phyloP scores from a whole-genome alignment of 2,888 invertebrate genomes.

The Fragum sueziense region DNA sequence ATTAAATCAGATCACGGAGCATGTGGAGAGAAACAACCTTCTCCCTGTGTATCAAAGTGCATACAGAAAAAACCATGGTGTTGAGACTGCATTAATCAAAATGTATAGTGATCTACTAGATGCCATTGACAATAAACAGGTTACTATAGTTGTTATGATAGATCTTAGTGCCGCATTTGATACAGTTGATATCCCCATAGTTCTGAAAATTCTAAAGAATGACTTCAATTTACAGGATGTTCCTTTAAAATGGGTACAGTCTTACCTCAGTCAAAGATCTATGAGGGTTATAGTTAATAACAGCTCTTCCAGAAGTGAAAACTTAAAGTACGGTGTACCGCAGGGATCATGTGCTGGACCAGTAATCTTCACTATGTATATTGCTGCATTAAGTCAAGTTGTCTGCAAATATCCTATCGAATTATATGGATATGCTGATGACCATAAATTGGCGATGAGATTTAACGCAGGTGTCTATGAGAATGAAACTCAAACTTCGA shows the following conservation, averaged over 20 bases:
- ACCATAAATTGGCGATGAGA: constrained; percentile 38
- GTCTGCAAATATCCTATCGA: constrained; percentile 23
- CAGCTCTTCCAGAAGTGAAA: constrained; percentile 21
- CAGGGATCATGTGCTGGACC: constrained; percentile 40
- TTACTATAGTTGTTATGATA: constrained; percentile 43
- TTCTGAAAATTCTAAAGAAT: background rate
- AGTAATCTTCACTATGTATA: constrained; percentile 41
- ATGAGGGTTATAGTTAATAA: constrained; percentile 27
- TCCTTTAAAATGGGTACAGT: background rate
- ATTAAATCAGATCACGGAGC: constrained; percentile 30
- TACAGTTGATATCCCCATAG: constrained; percentile 33
- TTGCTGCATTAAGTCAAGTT: constrained; percentile 41
- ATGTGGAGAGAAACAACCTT: constrained; percentile 30
- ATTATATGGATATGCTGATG: constrained; percentile 41
- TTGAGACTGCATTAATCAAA: constrained; percentile 39
- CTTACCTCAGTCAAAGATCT: constrained; percentile 30
- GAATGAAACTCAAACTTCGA: background rate
- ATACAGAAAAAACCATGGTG: constrained; percentile 37
- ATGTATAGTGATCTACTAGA: constrained; percentile 43
- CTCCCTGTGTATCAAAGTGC: constrained; percentile 44
- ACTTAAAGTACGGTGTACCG: constrained; percentile 37
- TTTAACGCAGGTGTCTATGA: constrained; percentile 24
- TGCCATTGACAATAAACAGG: constrained; percentile 18
- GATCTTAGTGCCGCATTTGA: constrained; percentile 38
- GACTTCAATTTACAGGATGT: too few species aligned